Evolutionary conservation across 2,113 vertebrate species (phyloP), one percentile per base, ranked within the genome.

Genomic region (Felis chaus): DNA sequence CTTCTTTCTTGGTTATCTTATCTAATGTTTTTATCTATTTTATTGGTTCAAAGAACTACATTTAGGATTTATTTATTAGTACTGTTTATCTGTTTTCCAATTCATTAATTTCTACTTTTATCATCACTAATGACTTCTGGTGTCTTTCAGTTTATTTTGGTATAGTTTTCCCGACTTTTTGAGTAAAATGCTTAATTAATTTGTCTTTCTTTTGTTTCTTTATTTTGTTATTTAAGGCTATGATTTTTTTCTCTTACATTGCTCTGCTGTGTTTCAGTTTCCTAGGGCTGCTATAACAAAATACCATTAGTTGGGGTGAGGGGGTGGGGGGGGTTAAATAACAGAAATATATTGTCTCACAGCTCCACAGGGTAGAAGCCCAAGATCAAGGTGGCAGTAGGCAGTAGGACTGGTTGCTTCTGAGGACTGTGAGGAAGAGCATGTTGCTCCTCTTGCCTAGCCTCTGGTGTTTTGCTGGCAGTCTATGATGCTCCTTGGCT

Each of bases 31-130:
- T 92, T 61, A 65, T 79, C 48, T 74, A 65, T 74, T 53, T 91
- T 57, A 66, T 33, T 61, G 7, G 15, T 74, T 73, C 16, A 87
- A 82, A 91, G 31, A 88, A 88, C 16, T 50, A 86, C 23, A 95
- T 36, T 76, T 74, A 55, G 27, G 4, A 84, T 81, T 74, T 53
- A 48, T 48, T 66, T 84, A 57, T 80, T 66, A 86, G n/a, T 18
- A 76, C 16, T 81, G 2, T 69, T 84, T 69, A 65, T 93, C 33
- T 82, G 11, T 87, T 86, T 95, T 79, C 29, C 78, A 85, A 63
- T 83, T 78, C 39, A 91, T 86, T 71, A 73, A 55, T 91, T 88
- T 41, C 69, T 65, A 84, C 45, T 73, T 96, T 96, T 65, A 79
- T 63, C 45, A 68, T 93, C 69, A 90, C 61, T 83, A 63, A 94